Evolutionary conservation across 2,888 invertebrate species (phyloP).

Genomic region (Calameuta idolon): DNA sequence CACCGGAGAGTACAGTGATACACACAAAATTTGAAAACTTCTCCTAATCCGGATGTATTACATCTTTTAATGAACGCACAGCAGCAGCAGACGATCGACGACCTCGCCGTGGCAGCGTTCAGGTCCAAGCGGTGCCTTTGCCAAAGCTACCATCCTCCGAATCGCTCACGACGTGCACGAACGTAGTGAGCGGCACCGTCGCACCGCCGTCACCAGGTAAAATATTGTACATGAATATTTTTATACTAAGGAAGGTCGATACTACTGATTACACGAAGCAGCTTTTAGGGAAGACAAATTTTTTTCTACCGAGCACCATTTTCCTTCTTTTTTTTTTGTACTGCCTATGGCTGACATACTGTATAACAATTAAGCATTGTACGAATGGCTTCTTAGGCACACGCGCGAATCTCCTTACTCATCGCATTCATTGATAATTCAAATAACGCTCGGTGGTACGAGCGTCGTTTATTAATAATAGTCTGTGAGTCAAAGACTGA

Average conservation of each 20-base stretch:
- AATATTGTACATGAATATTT: background rate
- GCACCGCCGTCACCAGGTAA: conserved; percentile 60
- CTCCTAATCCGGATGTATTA: background rate
- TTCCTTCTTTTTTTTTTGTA: background rate
- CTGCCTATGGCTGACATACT: background rate
- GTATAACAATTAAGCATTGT: background rate
- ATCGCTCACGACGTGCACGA: conserved; percentile 58
- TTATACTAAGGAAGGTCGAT: background rate
- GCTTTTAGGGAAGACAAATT: background rate
- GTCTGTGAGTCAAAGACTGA: background rate
- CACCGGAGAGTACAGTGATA: background rate
- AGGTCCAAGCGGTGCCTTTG: conserved; percentile 53
- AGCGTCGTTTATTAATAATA: background rate
- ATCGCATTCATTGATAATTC: background rate
- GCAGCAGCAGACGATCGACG: conserved; percentile 61
- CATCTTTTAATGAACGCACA: conserved; percentile 38
- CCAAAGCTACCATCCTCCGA: conserved; percentile 64
- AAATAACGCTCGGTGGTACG: background rate
- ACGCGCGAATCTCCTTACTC: background rate
- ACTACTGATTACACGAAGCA: background rate
- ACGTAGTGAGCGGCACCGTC: conserved; percentile 50
- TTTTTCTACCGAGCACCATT: background rate
- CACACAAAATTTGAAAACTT: background rate
- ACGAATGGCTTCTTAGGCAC: background rate
- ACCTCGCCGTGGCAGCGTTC: conserved; percentile 55